These are phyloP conservation scores for Aphidius gifuensis DNA, from an alignment of 1,140 invertebrate genomes.

Conservation along the genomic window DNA sequence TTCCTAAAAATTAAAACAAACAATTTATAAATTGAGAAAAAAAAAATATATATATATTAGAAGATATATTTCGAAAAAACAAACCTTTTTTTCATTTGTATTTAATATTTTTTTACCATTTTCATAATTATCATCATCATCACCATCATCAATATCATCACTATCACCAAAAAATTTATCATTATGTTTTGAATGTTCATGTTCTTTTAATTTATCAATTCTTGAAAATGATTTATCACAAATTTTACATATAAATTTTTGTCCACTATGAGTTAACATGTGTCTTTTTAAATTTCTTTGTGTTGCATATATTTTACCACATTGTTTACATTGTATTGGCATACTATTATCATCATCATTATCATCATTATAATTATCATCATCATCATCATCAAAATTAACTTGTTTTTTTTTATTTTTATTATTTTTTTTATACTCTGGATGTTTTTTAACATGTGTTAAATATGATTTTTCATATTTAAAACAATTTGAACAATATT, in stretches of 20 bases:
- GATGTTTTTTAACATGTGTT: conserved; percentile 41
- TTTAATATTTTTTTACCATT: conserved; percentile 18
- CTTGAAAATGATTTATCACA: conserved; percentile 47
- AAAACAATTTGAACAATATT: conserved; percentile 45
- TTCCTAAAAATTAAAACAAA: conserved; percentile 32
- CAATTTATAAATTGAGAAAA: conserved; percentile 6
- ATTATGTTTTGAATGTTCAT: conserved; percentile 46
- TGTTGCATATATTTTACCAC: conserved; percentile 46
- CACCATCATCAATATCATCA: conserved; percentile 33
- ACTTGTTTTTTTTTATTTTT: conserved; percentile 30
- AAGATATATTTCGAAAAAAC: too few relatives aligned
- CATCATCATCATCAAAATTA: conserved; percentile 27
- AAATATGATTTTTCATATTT: conserved; percentile 43
- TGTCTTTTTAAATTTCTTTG: conserved; percentile 46
- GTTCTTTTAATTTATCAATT: conserved; percentile 44
- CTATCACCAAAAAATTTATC: conserved; percentile 36
- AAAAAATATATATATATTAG: not conserved
- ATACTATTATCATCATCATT: conserved; percentile 33
- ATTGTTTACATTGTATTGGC: conserved; percentile 42
- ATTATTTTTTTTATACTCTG: conserved; percentile 33
- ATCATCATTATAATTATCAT: conserved; percentile 17
- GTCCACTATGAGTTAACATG: conserved; percentile 43
- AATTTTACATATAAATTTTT: conserved; percentile 40
- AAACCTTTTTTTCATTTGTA: too few relatives aligned
- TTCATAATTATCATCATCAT: conserved; percentile 36